Conservation (phyloP, 2,888 invertebrate genomes). For the Acanthosepion pharaonis region DNA sequence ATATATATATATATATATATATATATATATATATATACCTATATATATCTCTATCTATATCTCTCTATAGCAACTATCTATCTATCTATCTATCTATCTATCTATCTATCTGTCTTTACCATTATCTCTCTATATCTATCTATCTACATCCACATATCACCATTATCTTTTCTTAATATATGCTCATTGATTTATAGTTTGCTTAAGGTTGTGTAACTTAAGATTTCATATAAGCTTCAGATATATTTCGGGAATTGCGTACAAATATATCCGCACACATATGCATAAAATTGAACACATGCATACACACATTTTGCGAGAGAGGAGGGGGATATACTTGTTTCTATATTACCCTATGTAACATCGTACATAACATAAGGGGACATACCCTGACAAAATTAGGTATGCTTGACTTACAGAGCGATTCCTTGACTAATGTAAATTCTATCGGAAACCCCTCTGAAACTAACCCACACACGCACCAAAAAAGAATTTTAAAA, state of each 20-base stretch:
- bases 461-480: neutral
- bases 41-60: neutral
- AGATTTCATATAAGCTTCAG: neutral
- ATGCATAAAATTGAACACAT: too few species aligned
- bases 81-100: neutral
- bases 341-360: neutral
- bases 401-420: slow-evolving; percentile 1
- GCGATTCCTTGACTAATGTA: slow-evolving; percentile 6
- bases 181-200: neutral
- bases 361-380: neutral
- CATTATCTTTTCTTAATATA: neutral
- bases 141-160: neutral
- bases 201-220: neutral
- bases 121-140: neutral
- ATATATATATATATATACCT: neutral
- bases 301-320: too few species aligned
- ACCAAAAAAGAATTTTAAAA: neutral
- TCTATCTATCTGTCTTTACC: neutral
- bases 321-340: neutral
- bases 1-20: too few species aligned
- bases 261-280: too few species aligned
- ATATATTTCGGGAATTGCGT: neutral
- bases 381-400: slow-evolving; percentile 33
- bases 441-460: neutral
- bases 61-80: neutral